Base-by-base conservation (phyloP, 2,888 invertebrate genomes). In the Apodemia zela region DNA sequence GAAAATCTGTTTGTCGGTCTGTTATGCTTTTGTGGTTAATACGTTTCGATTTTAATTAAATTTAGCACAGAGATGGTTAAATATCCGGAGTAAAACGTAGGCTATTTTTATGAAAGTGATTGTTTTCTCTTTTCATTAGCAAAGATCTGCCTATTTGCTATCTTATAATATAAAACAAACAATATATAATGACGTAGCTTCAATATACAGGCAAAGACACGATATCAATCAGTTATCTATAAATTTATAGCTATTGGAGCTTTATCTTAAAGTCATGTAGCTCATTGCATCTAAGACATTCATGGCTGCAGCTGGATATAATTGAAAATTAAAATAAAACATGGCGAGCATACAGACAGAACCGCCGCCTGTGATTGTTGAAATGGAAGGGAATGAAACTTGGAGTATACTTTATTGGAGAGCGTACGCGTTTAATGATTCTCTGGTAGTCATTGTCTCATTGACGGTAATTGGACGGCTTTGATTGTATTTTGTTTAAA, bases 301-400 rank as follows among this genome's bases (percentile, higher is more conserved):
- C 17, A n/a, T 13, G 17, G 15, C 62, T 62, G 25, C 61, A 61
- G 45, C 51, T 54, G 51, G 61, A 61, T 54, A 21, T 35, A 15
- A 61, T 54, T 38, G 51, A 18, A 25, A 61, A 49, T 54, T 51
- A 35, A 54, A 54, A 17, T 51, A 33, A 38, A 51, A 61, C 61
- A 38, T 54, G 61, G 15, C 38, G 51, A n/a, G 54, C 54, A 35
- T 29, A 33, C 18, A 15, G 42, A n/a, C 21, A 57, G 54, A 7
- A 15, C 47, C 51, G 47, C 61, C 58, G 61, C 60, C 65, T 67
- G 67, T 63, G 67, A 69, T 69, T 67, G 69, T 67, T 69, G 65
- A 66, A 68, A 64, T 61, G 67, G 67, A 70, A 68, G 42, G 68
- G 64, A 69, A 71, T 73, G 67, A 74, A 74, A 69, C 63, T 25